Percentiles rank a stretch among this genome's conserved stretches.
Conservation (phyloP, 1,140 invertebrate genomes). For the Pseudomyrmex sp. region DNA sequence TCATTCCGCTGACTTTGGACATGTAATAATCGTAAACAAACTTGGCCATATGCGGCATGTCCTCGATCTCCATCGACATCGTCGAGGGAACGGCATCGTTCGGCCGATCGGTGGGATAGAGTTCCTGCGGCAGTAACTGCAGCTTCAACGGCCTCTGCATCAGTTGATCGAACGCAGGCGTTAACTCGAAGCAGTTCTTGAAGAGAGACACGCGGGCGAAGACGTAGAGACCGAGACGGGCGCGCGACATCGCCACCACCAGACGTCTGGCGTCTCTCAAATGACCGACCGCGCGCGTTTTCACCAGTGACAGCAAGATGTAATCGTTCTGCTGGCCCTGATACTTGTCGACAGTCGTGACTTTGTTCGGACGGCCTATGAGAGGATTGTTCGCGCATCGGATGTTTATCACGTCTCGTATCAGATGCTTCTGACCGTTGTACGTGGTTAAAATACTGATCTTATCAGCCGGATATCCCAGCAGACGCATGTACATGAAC, state of each 20-base stretch:
- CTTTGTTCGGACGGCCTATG: slow-evolving; percentile 98
- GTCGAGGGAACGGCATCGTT: slow-evolving; percentile 77
- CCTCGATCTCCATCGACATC: slow-evolving; percentile 87
- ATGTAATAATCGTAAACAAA: slow-evolving; percentile 97
- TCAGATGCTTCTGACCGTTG: slow-evolving; percentile 99
- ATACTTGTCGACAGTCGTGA: slow-evolving; percentile 99
- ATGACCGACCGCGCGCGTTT: slow-evolving; percentile 98
- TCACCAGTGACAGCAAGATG: slow-evolving; percentile 97
- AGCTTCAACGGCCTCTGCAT: slow-evolving; percentile 90
- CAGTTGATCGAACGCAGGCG: slow-evolving; percentile 96
- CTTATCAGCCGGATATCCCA: slow-evolving; percentile 98
- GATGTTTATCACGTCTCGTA: slow-evolving; percentile 97
- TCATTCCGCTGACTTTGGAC: slow-evolving; percentile 89
- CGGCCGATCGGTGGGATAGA: slow-evolving; percentile 89
- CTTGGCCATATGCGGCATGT: slow-evolving; percentile 97
- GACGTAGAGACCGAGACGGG: slow-evolving; percentile 98
- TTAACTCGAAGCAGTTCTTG: slow-evolving; percentile 98
- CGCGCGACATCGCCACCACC: slow-evolving; percentile 99
- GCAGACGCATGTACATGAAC: slow-evolving; percentile 99
- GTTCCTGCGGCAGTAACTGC: slow-evolving; percentile 91
- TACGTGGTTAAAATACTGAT: slow-evolving; percentile 99
- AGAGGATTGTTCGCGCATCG: slow-evolving; percentile 98
- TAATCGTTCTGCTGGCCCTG: slow-evolving; percentile 99
- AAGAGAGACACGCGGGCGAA: slow-evolving; percentile 97
- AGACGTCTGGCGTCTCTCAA: slow-evolving; percentile 97